phyloP scores from a whole-genome alignment of 2,797 vertebrate genomes.

The Sebastes paucispinis region DNA sequence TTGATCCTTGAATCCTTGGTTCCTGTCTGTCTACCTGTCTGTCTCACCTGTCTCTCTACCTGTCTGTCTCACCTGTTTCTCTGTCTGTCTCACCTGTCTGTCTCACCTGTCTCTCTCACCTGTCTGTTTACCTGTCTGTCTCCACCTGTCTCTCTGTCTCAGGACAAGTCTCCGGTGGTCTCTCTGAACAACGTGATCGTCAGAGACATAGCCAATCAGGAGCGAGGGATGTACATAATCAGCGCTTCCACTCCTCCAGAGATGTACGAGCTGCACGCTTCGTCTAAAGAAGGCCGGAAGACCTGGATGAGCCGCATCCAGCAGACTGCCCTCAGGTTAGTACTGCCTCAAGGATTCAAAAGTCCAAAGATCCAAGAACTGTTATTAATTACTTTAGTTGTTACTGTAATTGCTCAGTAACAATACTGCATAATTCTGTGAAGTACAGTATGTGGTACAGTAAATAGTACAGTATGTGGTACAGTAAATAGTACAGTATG shows the following conservation, averaged over 20 bases:
- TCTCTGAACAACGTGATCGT: slow-evolving; percentile 91
- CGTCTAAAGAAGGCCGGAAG: slow-evolving; percentile 87
- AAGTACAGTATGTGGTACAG: not conserved
- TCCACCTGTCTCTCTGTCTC: slow-evolving; percentile 7
- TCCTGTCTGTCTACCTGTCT: too few relatives aligned
- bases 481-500: not conserved
- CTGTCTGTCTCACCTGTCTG: too few relatives aligned
- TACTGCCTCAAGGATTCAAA: not conserved
- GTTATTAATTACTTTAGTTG: too few relatives aligned
- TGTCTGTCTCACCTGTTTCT: too few relatives aligned
- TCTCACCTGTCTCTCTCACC: not conserved
- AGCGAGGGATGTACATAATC: slow-evolving; percentile 94
- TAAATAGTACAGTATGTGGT: not conserved
- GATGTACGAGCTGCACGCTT: slow-evolving; percentile 93
- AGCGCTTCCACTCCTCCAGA: slow-evolving; percentile 86
- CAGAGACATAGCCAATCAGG: slow-evolving; percentile 95
- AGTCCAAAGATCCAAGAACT: too few relatives aligned
- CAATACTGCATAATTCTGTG: not conserved
- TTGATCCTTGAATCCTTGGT: too few relatives aligned
- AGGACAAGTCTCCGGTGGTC: slow-evolving; percentile 92
- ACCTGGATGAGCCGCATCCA: slow-evolving; percentile 91
- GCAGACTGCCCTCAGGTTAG: slow-evolving; percentile 83
- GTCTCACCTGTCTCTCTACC: too few relatives aligned
- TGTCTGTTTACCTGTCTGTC: not conserved
- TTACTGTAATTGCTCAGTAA: too few relatives aligned